A percentile compares a stretch with the other conserved stretches of the same genome.
Evolutionary conservation across 2,113 vertebrate species (phyloP).

Genomic region (Pogonocichla stellata): DNA sequence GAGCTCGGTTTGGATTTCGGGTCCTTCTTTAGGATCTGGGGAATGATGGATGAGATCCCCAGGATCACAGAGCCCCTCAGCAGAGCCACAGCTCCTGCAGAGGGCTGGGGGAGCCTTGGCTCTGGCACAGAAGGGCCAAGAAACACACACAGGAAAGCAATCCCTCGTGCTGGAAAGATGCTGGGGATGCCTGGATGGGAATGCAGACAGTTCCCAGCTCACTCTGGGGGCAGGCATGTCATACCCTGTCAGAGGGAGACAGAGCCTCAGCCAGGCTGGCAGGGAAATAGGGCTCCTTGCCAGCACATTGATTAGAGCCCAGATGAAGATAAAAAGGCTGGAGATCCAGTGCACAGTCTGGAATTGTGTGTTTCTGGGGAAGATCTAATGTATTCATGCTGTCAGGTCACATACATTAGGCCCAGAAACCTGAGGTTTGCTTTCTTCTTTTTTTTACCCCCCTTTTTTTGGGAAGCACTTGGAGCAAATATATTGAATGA

Average conservation of each 20-base stretch:
- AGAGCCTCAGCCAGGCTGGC: constrained; percentile 31
- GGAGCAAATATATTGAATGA: constrained; percentile 42
- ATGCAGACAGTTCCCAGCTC: not conserved
- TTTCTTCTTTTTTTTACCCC: not conserved
- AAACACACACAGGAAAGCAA: not conserved
- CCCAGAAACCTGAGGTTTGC: constrained; percentile 24
- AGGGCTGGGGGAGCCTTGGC: not conserved
- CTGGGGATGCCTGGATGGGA: not conserved
- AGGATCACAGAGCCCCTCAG: not conserved
- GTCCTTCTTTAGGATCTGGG: not conserved
- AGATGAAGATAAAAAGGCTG: constrained; percentile 33
- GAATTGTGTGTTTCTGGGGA: constrained; percentile 16
- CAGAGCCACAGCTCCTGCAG: not conserved
- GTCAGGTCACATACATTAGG: constrained; percentile 49
- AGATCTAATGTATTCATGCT: constrained; percentile 38
- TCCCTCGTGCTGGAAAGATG: not conserved
- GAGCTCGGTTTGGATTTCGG: not conserved
- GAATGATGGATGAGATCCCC: not conserved
- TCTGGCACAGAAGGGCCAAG: not conserved
- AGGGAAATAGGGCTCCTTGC: not conserved
- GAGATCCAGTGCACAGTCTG: not conserved
- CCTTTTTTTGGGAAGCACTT: constrained; percentile 6
- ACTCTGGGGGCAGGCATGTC: not conserved
- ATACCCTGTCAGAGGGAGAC: not conserved
- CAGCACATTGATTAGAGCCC: constrained; percentile 38